Evolutionary conservation across 2,113 vertebrate genomes (phyloP), one percentile per base, ranked within the genome.

Genomic region (Podocnemis expansa): DNA sequence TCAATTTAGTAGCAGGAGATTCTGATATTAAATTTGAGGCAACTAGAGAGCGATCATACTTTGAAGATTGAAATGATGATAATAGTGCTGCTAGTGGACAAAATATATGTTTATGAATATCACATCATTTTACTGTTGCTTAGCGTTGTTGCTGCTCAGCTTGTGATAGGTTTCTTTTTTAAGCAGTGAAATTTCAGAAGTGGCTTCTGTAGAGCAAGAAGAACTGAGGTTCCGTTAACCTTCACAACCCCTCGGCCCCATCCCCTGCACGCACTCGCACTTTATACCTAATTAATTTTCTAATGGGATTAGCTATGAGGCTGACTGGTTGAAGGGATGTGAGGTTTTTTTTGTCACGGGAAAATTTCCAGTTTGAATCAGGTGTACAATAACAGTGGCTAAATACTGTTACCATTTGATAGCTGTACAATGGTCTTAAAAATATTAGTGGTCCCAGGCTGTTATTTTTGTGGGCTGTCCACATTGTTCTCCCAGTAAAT

Each of bases 11-110:
- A 3, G 1, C 38, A 82, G 75, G 82, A 91, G 78, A 93, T 87
- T 91, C 54, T 82, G 78, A 79, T 84, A 87, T 90, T 95, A 93
- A 89, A 67, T 94, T 78, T 82, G 31, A 96, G 90, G 82, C 67
- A 95, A 87, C 45, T 47, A 51, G 49, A 82, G n/a, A 92, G 60
- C 91, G 89, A 90, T 93, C 21, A 47, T 82, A 63, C 56, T 85
- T 79, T 78, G 58, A 89, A 90, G 91, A 67, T 81, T 92, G n/a
- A 84, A 70, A 9, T 88, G 70, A 95, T 94, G 81, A 87, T 76
- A 91, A 78, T 51, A 87, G 31, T 80, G 38, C 43, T 96, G 73
- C 63, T 82, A 89, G 93, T 60, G 73, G 94, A 92, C n/a, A 43
- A 88, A 95, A 93, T 80, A 60, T 81, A 94, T 93, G 76, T 78